Evolutionary conservation across 2,113 vertebrate species (phyloP), one percentile per base, ranked within the genome.

Genomic region (Pseudorectes ferrugineus): DNA sequence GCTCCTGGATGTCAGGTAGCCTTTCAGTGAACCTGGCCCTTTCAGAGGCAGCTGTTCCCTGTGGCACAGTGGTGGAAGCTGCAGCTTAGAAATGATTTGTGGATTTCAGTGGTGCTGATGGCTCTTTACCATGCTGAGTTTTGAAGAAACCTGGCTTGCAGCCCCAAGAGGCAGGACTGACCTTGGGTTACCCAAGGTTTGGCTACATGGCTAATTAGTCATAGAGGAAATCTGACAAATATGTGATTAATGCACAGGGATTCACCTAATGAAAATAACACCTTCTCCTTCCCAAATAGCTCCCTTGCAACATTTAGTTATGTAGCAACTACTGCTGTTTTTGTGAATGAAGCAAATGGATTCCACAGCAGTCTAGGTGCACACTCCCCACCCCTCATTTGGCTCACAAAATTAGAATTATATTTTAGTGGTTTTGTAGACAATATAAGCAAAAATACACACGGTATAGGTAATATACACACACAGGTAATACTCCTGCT

Each of bases 331-430:
- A 7, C 62, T 86, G 46, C 42, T 76, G 23, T 45, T 71, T 75
- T 40, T 38, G 38, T 76, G 67, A 88, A 83, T 66, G 78, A 83
- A 88, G 49, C 9, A 28, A 49, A 23, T 1, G 1, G 28, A 31
- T 88, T 89, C 63, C 25, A 20, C 33, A 33, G 51, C 25, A 45
- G 36, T 5, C 26, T 71, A 45, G 29, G 20, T 65, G 54, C 38
- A 14, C 0, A 0, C 6, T 74, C 28, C 33, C 19, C 28, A 20
- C 38, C 13, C 28, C 0, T 1, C n/a, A 17, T 73, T 54, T 84
- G 31, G 17, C 54, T 78, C 45, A 33, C 45, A 84, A 66, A 83
- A 63, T 40, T 14, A 25, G 23, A 55, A 40, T 71, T 65, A 5
- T 7, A 5, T 74, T 81, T 45, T 29, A 51, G 18, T 67, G 28